phyloP scores from a whole-genome alignment of 2,113 vertebrate species.

The Rousettus leschenaultii region DNA sequence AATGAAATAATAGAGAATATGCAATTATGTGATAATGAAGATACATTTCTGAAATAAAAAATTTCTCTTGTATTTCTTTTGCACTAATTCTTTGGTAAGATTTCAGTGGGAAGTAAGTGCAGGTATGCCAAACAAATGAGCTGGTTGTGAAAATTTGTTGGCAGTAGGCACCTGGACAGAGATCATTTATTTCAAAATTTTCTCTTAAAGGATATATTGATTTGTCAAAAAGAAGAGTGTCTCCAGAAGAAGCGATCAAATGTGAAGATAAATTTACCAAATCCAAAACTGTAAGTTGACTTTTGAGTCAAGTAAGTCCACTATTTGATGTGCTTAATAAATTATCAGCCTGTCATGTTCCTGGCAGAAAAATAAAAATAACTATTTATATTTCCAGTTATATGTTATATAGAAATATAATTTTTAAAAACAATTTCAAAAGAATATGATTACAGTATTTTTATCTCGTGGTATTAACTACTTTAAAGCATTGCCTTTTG shows the following conservation, averaged over 20 bases:
- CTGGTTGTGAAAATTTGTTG: not conserved
- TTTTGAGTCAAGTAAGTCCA: not conserved
- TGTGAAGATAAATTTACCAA: slow-evolving; percentile 99
- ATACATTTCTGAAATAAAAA: not conserved
- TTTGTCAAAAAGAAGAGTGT: slow-evolving; percentile 99
- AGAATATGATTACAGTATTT: not conserved
- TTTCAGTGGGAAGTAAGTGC: slow-evolving; percentile 14
- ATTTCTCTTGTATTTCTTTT: not conserved
- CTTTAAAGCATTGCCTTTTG: not conserved
- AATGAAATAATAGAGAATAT: not conserved
- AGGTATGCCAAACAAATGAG: not conserved
- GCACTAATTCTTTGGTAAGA: not conserved
- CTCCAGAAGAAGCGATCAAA: slow-evolving; percentile 98
- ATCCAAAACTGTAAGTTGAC: slow-evolving; percentile 95
- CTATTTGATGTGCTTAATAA: not conserved
- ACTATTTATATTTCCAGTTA: not conserved
- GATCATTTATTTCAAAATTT: slow-evolving; percentile 36
- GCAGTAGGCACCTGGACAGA: not conserved
- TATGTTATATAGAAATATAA: not conserved
- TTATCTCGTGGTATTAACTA: not conserved
- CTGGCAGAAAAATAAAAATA: not conserved
- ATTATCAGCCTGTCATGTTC: not conserved
- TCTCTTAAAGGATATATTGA: slow-evolving; percentile 93
- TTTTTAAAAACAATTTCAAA: not conserved
- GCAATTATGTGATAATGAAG: not conserved